A percentile compares a stretch with the other conserved stretches of the same genome.
These are phyloP conservation scores for Opisthocomus hoazin DNA, from an alignment of 2,113 vertebrate genomes.

Conservation along the genomic window DNA sequence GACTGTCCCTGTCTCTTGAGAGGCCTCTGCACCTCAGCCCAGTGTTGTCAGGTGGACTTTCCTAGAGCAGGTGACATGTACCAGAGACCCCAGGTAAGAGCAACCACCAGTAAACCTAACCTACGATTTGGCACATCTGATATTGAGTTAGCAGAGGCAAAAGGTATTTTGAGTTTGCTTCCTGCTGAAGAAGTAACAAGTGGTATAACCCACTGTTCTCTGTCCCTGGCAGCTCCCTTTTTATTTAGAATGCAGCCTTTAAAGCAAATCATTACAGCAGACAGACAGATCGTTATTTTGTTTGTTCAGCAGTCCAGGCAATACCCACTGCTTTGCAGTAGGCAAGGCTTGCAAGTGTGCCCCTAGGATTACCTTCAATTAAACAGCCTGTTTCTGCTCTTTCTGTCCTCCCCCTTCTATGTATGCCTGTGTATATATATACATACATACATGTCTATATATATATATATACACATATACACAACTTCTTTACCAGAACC, in stretches of 20 bases:
- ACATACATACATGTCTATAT: fast-evolving
- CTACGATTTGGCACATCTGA: background rate
- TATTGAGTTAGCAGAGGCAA: background rate
- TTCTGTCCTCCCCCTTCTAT: background rate
- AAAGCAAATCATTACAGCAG: background rate
- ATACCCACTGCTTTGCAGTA: background rate
- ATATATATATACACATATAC: fast-evolving
- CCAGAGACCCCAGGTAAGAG: background rate
- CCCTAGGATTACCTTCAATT: background rate
- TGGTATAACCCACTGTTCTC: background rate
- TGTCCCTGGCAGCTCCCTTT: background rate
- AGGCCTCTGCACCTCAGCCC: background rate
- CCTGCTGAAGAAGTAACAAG: background rate
- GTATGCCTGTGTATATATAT: background rate
- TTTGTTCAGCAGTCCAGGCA: background rate
- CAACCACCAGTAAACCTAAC: background rate
- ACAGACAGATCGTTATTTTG: background rate
- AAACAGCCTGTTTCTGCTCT: background rate
- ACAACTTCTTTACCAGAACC: background rate
- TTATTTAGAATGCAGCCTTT: background rate
- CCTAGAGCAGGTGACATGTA: background rate
- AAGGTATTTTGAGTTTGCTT: background rate
- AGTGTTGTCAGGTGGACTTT: background rate
- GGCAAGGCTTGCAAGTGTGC: background rate
- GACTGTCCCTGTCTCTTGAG: background rate